A percentile compares a stretch with the other conserved stretches of the same genome.
These are phyloP conservation scores for Drosophila formosana DNA, from an alignment of 2,888 invertebrate species.

Conservation along the genomic window DNA sequence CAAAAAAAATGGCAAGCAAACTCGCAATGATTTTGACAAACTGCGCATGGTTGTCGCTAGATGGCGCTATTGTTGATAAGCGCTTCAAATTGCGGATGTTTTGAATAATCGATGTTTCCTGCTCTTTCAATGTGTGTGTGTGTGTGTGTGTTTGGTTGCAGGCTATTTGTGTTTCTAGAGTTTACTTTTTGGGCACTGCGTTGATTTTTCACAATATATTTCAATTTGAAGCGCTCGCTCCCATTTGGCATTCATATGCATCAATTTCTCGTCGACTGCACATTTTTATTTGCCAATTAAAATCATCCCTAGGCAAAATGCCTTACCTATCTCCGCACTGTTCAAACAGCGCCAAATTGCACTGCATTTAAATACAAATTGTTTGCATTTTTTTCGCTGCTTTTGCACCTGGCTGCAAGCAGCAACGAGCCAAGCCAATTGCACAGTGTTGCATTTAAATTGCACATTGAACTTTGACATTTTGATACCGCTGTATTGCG, in stretches of 20 bases:
- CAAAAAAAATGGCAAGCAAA: conserved; percentile 24
- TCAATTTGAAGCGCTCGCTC: conserved; percentile 55
- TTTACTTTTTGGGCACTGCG: conserved; percentile 44
- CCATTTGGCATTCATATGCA: conserved; percentile 60
- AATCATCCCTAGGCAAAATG: conserved; percentile 59
- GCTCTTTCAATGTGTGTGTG: conserved; percentile 17
- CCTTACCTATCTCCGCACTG: conserved; percentile 1
- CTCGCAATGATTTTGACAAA: conserved; percentile 69
- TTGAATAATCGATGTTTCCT: conserved; percentile 80
- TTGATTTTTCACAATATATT: conserved; percentile 68
- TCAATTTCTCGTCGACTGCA: conserved; percentile 49
- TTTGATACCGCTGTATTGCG: conserved; percentile 63
- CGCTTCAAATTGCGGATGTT: conserved; percentile 75
- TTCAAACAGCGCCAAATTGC: conserved; percentile 58
- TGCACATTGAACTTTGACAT: conserved; percentile 80
- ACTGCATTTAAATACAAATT: conserved; percentile 76
- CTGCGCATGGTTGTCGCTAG: conserved; percentile 65
- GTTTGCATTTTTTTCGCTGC: conserved; percentile 62
- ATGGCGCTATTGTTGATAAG: conserved; percentile 77
- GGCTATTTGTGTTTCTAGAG: conserved; percentile 42
- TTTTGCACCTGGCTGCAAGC: conserved; percentile 17
- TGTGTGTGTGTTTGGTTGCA: conserved; percentile 8
- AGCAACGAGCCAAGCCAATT: conserved; percentile 48
- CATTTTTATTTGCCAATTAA: conserved; percentile 78
- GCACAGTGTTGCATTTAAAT: conserved; percentile 77